These are phyloP conservation scores for Oligia strigilis DNA, from an alignment of 2,888 invertebrate species.

Conservation along the genomic window DNA sequence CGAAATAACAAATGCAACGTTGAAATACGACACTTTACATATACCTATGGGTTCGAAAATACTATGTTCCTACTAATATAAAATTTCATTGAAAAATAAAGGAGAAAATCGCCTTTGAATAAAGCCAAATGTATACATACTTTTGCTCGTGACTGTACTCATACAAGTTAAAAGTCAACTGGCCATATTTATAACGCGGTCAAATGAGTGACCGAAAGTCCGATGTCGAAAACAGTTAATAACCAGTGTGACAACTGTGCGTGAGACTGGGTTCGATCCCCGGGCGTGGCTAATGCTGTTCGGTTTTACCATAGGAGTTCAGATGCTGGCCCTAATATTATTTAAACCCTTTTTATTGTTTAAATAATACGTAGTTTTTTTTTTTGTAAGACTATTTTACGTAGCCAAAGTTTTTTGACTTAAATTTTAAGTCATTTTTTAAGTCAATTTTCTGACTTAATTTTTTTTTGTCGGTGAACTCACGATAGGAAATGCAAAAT, in stretches of 20 bases:
- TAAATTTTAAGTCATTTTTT: neutral
- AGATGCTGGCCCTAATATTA: neutral
- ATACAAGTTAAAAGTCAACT: too few species aligned
- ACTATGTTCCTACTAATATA: too few species aligned
- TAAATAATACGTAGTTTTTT: too few species aligned
- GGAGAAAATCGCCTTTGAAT: too few species aligned
- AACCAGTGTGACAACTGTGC: neutral
- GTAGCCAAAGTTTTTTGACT: neutral
- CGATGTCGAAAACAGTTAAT: neutral
- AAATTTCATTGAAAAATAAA: too few species aligned
- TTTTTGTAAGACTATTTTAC: neutral
- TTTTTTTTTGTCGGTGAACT: neutral
- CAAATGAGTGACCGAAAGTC: neutral
- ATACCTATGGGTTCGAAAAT: too few species aligned
- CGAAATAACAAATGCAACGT: too few species aligned
- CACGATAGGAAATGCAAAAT: neutral
- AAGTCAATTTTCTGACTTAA: neutral
- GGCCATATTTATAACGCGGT: too few species aligned
- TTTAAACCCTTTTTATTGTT: neutral
- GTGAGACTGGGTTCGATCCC: constrained; percentile 13
- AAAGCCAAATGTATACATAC: too few species aligned
- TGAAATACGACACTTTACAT: too few species aligned
- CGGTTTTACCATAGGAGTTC: neutral
- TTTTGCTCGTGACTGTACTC: too few species aligned
- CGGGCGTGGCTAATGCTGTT: neutral